Evolutionary conservation across 2,888 invertebrate genomes (phyloP), one percentile per base, ranked within the genome.

Genomic region (Cybosia mesomella): DNA sequence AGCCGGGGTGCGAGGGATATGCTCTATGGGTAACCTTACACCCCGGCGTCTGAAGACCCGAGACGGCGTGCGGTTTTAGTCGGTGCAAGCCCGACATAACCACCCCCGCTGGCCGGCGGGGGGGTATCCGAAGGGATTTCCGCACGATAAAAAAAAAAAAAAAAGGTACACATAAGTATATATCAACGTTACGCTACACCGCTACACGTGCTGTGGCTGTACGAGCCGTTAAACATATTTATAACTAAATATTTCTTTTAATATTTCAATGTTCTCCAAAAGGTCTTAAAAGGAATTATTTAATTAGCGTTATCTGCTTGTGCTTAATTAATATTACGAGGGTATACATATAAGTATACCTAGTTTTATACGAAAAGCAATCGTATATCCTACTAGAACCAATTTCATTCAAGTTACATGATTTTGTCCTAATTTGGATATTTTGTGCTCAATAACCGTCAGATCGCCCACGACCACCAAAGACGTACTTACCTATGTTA

Each of bases 391-490:
- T 49, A 49, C 49, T n/a, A 49, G n/a, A 49, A 8, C n/a, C 49
- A 49, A n/a, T 18, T 18, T 49, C 18, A 49, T n/a, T n/a, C 9
- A 49, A 49, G 49, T 49, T 49, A 49, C n/a, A 49, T 53, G 2
- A 66, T 69, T 64, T 71, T 68, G 53, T 9, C 69, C 73, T 63
- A 62, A 79, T 71, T 77, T 70, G 71, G 78, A 32, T n/a, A 75
- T 70, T 75, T 70, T 39, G 70, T 34, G 59, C 36, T 62, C 32
- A 58, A 66, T 53, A 61, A 57, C 54, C 59, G 49, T 68, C 63
- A 66, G 70, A 62, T 68, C 49, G 69, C 80, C 77, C 70, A 78
- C 72, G 55, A 61, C 68, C 4, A 22, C 49, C 9, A 24, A 59
- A 39, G 13, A 49, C 2, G 13, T 43, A 43, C 18, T 18, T 2